Evolutionary conservation across 1,140 invertebrate species (phyloP).

Genomic region (Holcopasites calliopsidis): DNA sequence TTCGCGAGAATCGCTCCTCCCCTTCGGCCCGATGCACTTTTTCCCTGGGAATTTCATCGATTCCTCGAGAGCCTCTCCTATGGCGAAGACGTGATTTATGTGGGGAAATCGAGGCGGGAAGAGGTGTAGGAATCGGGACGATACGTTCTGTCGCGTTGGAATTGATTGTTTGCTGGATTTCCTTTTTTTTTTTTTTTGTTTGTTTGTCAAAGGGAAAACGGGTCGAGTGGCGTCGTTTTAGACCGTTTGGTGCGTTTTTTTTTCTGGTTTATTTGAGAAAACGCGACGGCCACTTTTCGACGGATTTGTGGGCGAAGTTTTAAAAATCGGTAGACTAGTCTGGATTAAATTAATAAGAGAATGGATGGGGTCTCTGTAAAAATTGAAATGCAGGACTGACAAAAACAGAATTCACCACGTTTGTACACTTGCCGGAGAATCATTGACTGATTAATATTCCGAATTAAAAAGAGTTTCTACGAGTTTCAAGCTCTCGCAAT

Average conservation of each 20-base stretch:
- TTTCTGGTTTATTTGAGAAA: not conserved
- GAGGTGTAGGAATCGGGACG: too few species aligned
- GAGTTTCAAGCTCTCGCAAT: too few species aligned
- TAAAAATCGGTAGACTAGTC: too few species aligned
- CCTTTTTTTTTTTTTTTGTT: too few species aligned
- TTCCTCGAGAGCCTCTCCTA: constrained; percentile 1
- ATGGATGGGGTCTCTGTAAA: too few species aligned
- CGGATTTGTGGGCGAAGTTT: too few species aligned
- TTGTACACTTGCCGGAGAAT: too few species aligned
- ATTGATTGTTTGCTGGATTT: constrained; percentile 15
- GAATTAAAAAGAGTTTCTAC: too few species aligned
- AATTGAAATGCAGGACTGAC: too few species aligned
- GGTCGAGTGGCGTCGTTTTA: not conserved
- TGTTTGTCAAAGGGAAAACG: not conserved
- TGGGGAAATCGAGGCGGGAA: not conserved
- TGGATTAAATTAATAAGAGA: too few species aligned
- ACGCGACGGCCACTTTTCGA: not conserved
- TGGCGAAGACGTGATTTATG: constrained; percentile 19
- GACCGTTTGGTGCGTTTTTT: not conserved
- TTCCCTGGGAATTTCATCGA: constrained; percentile 22
- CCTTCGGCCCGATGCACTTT: constrained; percentile 3
- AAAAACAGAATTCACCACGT: too few species aligned
- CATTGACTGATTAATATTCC: too few species aligned
- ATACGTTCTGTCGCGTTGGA: not conserved
- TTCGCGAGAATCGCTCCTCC: constrained; percentile 1